phyloP scores from a whole-genome alignment of 64 coral and sea anemone species.

The Stichodactyla helianthus region DNA sequence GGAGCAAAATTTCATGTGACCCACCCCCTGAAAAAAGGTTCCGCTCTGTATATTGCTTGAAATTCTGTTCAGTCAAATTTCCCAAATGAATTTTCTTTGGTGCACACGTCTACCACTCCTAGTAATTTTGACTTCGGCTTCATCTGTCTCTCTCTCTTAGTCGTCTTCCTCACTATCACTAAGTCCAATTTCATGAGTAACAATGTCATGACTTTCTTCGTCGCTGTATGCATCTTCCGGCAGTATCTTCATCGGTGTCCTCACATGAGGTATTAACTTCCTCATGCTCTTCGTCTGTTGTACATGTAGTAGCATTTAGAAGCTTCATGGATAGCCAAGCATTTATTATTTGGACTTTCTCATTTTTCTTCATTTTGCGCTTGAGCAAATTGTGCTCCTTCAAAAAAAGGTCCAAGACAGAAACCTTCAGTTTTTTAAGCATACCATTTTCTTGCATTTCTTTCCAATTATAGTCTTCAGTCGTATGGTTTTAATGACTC shows the following conservation, averaged over 20 bases:
- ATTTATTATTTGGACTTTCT: not conserved
- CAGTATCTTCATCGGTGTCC: not conserved
- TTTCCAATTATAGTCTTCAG: constrained; percentile 17
- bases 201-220: not conserved
- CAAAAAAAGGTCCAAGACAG: constrained; percentile 8
- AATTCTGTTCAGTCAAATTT: too few relatives aligned
- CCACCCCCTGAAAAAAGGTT: too few relatives aligned
- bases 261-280: not conserved
- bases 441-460: not conserved
- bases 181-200: not conserved
- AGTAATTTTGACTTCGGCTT: too few relatives aligned
- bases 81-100: too few relatives aligned
- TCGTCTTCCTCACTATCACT: not conserved
- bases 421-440: not conserved
- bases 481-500: not conserved
- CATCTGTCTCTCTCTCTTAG: too few relatives aligned
- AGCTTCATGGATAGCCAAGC: not conserved
- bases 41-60: too few relatives aligned
- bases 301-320: not conserved
- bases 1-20: too few relatives aligned
- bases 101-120: too few relatives aligned
- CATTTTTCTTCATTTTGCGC: constrained; percentile 8
- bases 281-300: not conserved
- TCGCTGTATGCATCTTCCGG: not conserved
- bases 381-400: not conserved